Conservation (phyloP, 2,888 invertebrate species). For the Palloptera scutellata region DNA sequence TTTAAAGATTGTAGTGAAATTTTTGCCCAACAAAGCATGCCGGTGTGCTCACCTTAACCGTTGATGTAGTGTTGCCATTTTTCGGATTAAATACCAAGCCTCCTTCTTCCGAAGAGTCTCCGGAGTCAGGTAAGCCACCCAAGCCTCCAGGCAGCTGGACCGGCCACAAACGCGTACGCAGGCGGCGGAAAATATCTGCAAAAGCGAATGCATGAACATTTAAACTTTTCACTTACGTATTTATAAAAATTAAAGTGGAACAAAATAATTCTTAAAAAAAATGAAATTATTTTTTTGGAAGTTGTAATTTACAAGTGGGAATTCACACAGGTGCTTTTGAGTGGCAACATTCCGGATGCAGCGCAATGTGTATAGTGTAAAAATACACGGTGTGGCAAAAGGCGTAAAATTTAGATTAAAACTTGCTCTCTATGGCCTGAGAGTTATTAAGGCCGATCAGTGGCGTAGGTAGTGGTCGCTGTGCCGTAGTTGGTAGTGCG, state of each 20-base stretch:
- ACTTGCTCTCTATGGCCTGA: no score
- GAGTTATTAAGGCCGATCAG: no score
- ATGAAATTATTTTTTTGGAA: constrained; percentile 40
- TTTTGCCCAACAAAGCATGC: not conserved
- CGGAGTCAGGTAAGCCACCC: constrained; percentile 17
- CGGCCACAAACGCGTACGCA: constrained; percentile 56
- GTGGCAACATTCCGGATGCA: constrained; percentile 34
- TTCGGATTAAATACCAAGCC: constrained; percentile 42
- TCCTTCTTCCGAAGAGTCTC: constrained; percentile 41
- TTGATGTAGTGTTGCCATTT: constrained; percentile 62
- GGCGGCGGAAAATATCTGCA: constrained; percentile 59
- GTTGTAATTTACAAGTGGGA: constrained; percentile 45
- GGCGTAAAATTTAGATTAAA: no score
- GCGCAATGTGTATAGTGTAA: no score
- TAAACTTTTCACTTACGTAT: not conserved
- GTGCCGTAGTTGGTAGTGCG: no score
- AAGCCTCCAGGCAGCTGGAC: constrained; percentile 24
- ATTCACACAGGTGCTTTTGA: constrained; percentile 56
- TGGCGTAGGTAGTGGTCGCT: no score
- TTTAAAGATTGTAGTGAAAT: not conserved
- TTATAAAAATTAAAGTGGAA: constrained; percentile 13
- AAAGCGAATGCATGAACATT: constrained; percentile 7
- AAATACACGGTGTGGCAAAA: no score
- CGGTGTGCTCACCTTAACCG: constrained; percentile 56
- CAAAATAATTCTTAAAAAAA: constrained; percentile 40